Base-by-base conservation (phyloP, 2,113 vertebrate genomes). In the Phainopepla nitens region DNA sequence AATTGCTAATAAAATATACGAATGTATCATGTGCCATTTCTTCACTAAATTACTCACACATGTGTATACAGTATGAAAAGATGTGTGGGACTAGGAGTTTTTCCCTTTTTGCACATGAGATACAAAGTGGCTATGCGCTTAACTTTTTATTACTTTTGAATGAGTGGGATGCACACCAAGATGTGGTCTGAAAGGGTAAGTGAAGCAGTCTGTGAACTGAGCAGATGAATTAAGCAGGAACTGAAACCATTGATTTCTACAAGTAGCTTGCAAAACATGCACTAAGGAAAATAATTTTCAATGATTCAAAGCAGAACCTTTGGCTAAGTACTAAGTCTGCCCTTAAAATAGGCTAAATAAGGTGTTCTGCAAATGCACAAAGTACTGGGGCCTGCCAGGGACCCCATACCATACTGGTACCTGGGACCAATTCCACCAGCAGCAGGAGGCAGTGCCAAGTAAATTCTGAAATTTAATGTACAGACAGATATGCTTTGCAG, bases 181-280 rank as follows among this genome's bases (percentile, higher is more conserved):
- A 90, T 91, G 89, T 82, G 87, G 94, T 90, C 82, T 77, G 84
- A 80, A 89, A 73, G 68, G 51, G 71, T 90, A 96, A 96, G 51
- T 60, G 45, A 76, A 92, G 44, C 68, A 85, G 75, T 15, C 65
- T 89, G 56, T 58, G 75, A 97, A 89, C 1, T 95, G 69, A 80
- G 56, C 19, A 87, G 91, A 51, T 84, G 72, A 93, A 94, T 91
- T 86, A 92, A 94, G 80, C 94, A 97, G 89, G 79, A 95, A 77
- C 54, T 81, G 62, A 60, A 91, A 69, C 23, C 29, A 79, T 2
- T 82, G 83, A 80, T 87, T 96, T 96, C 91, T 70, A 94, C 88
- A 96, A 89, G 64, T 50, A 84, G 51, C 85, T 86, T 96, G 83
- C 77, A 95, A 89, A 97, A 91, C 62, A 81, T 50, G 8, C 64